Evolutionary conservation across 2,113 vertebrate species (phyloP), one percentile per base, ranked within the genome.

Genomic region (Toxotes jaculatrix): DNA sequence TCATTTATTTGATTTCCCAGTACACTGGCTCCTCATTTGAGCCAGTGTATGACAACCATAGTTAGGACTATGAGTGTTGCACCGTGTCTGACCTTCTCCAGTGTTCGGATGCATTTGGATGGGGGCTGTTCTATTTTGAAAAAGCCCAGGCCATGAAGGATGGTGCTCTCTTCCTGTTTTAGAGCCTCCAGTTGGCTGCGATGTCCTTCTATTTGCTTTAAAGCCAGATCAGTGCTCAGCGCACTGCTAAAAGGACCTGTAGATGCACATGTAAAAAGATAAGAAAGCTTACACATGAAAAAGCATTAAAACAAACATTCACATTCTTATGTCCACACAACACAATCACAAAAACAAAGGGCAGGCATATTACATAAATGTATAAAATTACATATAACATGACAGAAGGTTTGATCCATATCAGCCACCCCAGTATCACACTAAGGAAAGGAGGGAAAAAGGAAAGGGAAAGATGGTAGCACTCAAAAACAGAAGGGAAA

Each of bases 171-270:
- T 64, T 93, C 89, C 66, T 85, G 53, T 62, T 86, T 92, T 5
- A 93, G 81, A 60, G 42, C 61, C 57, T 92, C 84, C 49, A 93
- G 84, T 13, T 85, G 72, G 7, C 17, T 57, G 32, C 19, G 65
- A 59, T 86, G 79, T 34, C 27, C 71, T 34, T 38, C 66, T 70
- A 89, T 65, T 57, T 81, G 55, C 32, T 74, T 70, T 4, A 89
- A 72, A 8, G 91, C 93, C 13, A 4, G 0, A 34, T 82, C 77
- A 21, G 69, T 55, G 47, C 32, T 71, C 27, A 92, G 59, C 0
- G 56, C 7, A 72, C 88, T 85, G 66, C 74, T 5, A 77, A 93
- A 93, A 45, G 93, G 90, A 87, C 93, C 93, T 93, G 67, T 12
- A 75, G 14, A 40, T 47, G 11, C 4, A 74, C n/a, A 64, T 38